phyloP scores from a whole-genome alignment of 2,888 invertebrate species.

The Liopterus haemorrhoidalis region DNA sequence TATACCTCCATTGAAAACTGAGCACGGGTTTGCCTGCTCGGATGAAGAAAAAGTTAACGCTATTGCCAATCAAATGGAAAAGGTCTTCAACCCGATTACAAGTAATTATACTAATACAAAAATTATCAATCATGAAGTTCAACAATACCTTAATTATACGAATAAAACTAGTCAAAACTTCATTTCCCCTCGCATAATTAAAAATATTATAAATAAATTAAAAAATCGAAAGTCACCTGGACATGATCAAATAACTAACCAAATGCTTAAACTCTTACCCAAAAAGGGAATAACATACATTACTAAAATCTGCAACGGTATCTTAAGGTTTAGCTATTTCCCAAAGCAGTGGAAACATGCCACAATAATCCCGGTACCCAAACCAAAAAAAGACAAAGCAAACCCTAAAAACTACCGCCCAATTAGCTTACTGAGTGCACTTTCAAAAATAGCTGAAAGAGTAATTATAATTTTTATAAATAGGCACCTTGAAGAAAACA shows the following conservation, averaged over 20 bases:
- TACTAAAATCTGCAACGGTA: conserved; percentile 9
- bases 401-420: conserved; percentile 28
- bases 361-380: conserved; percentile 28
- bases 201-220: too few species aligned
- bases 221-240: conserved; percentile 13
- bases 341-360: conserved; percentile 28
- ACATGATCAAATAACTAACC: conserved; percentile 13
- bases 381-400: conserved; percentile 28
- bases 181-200: too few species aligned
- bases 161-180: too few species aligned
- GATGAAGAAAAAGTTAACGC: too few species aligned
- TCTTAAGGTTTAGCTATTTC: conserved; percentile 21
- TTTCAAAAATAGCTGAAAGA: conserved; percentile 31
- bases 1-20: too few species aligned
- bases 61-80: too few species aligned
- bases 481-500: conserved; percentile 16
- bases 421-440: conserved; percentile 29
- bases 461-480: conserved; percentile 19
- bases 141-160: too few species aligned
- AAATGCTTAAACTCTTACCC: conserved; percentile 21
- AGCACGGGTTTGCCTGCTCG: too few species aligned
- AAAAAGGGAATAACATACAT: conserved; percentile 21
- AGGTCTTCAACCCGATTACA: too few species aligned
- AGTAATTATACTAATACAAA: too few species aligned
- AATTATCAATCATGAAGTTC: too few species aligned